These are phyloP conservation scores for Lutraria lutraria DNA, from an alignment of 2,888 invertebrate species.

Conservation along the genomic window DNA sequence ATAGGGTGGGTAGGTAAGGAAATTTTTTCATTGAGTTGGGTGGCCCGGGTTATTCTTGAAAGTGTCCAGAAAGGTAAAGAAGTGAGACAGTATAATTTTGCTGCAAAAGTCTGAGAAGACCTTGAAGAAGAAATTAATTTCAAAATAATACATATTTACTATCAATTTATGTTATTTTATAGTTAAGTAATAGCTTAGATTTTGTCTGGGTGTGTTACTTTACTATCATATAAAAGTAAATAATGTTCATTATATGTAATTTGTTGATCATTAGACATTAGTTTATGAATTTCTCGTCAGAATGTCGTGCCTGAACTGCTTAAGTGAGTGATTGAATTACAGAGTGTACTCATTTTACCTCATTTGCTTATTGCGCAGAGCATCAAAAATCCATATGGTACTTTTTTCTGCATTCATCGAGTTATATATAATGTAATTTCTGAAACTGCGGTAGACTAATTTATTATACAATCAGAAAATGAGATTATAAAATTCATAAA, in stretches of 20 bases:
- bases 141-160: neutral
- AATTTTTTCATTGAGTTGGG: too few species aligned
- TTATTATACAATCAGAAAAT: too few species aligned
- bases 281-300: slow-evolving; percentile 1
- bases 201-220: neutral
- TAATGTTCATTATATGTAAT: neutral
- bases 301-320: neutral
- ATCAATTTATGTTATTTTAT: neutral
- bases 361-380: neutral
- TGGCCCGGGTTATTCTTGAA: too few species aligned
- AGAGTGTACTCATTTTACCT: neutral
- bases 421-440: too few species aligned
- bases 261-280: neutral
- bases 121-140: neutral
- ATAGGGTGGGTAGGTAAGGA: too few species aligned
- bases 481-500: too few species aligned
- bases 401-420: too few species aligned
- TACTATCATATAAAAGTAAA: neutral
- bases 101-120: neutral
- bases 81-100: neutral
- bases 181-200: neutral
- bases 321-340: neutral
- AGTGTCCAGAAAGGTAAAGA: too few species aligned
- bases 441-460: too few species aligned
- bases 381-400: neutral